Evolutionary conservation across 2,797 vertebrate genomes (phyloP).

Genomic region (Eutrigla gurnardus): DNA sequence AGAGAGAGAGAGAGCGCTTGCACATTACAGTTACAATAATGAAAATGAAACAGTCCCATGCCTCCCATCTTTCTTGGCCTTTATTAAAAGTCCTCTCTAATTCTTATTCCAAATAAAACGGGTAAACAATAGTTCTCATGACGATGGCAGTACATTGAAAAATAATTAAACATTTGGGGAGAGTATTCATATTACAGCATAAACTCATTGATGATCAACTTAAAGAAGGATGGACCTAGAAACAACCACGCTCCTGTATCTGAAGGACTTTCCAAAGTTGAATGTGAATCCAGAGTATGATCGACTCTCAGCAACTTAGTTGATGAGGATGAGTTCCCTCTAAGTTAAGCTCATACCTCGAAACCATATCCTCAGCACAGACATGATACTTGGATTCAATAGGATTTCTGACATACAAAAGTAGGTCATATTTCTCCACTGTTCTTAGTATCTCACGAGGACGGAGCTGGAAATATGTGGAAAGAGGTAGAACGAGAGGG

Average conservation of each 20-base stretch:
- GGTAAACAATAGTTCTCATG: too few relatives aligned
- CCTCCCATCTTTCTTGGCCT: background rate
- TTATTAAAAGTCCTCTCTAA: background rate
- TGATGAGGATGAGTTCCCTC: background rate
- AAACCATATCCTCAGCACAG: background rate
- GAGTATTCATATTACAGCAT: background rate
- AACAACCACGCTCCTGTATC: background rate
- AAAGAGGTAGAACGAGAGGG: slow-evolving; percentile 26
- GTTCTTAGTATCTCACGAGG: slow-evolving; percentile 26
- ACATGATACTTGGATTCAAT: background rate
- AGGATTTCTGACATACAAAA: background rate
- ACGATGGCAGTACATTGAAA: background rate
- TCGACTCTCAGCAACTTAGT: background rate
- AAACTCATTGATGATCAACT: background rate
- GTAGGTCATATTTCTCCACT: background rate
- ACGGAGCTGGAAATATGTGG: slow-evolving; percentile 23
- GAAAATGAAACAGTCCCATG: background rate
- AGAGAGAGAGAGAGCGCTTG: background rate
- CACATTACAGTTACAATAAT: background rate
- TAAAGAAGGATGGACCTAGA: background rate
- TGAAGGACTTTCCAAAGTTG: background rate
- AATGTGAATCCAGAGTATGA: background rate
- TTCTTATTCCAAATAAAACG: background rate
- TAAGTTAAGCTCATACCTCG: background rate
- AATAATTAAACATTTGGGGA: background rate